Conservation (phyloP, 2,113 vertebrate genomes). For the Rhinoderma darwinii region DNA sequence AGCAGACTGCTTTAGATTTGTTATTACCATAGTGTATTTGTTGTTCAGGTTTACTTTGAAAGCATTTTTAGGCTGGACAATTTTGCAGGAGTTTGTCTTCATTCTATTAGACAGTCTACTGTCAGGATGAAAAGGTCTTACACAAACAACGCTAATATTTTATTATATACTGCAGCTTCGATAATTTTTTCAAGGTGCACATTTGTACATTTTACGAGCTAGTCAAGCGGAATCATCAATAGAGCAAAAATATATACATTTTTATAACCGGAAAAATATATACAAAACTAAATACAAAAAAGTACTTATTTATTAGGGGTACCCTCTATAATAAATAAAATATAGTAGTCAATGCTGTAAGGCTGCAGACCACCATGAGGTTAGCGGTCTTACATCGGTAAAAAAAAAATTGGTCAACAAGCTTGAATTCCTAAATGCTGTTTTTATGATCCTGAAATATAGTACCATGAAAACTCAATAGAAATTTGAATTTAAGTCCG, state of each 20-base stretch:
- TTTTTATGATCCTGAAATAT: background rate
- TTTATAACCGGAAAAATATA: background rate
- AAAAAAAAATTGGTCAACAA: too few species aligned
- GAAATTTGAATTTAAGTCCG: too few species aligned
- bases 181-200: background rate
- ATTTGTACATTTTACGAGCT: background rate
- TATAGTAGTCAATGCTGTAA: background rate
- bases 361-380: background rate
- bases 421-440: too few species aligned
- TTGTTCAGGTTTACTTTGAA: conserved; percentile 31
- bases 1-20: conserved; percentile 9
- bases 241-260: background rate
- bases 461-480: too few species aligned
- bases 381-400: too few species aligned
- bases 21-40: conserved; percentile 20
- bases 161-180: background rate
- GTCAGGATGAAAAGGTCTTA: background rate
- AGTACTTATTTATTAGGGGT: background rate
- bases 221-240: background rate
- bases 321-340: background rate
- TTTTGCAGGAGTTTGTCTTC: background rate
- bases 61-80: conserved; percentile 20
- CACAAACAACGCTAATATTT: background rate
- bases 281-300: background rate
- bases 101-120: background rate